Evolutionary conservation across 2,797 vertebrate species (phyloP), one percentile per base, ranked within the genome.

Genomic region (Triplophysa yarkandensis): DNA sequence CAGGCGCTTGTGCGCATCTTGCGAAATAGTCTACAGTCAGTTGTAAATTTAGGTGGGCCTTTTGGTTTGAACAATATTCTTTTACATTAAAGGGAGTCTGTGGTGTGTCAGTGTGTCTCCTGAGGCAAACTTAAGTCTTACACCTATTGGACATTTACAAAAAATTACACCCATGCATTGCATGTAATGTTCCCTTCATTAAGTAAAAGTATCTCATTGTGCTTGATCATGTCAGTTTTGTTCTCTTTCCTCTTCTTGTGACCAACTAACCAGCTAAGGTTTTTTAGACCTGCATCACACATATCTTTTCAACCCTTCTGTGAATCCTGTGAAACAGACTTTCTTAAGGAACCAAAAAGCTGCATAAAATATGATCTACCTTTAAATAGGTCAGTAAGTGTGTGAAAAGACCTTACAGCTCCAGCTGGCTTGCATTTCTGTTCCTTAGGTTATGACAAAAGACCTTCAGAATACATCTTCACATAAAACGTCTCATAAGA

Each of bases 361-460:
- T 25, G n/a, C 14, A 52, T 52, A 46, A 52, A 52, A 71, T 50
- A 46, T 28, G 11, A 52, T 62, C 16, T 50, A 71, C 44, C 23
- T 27, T 41, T 52, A 23, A 63, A 52, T 21, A 28, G 48, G 39
- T 21, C 21, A 39, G 55, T 62, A 52, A n/a, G 50, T 46, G 68
- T 25, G 28, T 17, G 21, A 60, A 70, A 71, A 39, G 32, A 50
- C 69, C 58, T 50, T 23, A n/a, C 30, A 32, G 57, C 32, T 68
- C 16, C 48, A 54, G 14, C 9, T 27, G 66, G 28, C 7, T 41
- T 39, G 34, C 39, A 21, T 21, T 54, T 16, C 16, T 27, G 14
- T 70, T 46, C 44, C 25, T 60, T 23, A 27, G 21, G 4, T 61
- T 50, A 62, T 62, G 30, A 71, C 34, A 28, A 28, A 58, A 58